Percentiles rank a stretch among this genome's conserved stretches.
Conservation (phyloP, 2,797 vertebrate species). For the Hypotaenidia okinawae region DNA sequence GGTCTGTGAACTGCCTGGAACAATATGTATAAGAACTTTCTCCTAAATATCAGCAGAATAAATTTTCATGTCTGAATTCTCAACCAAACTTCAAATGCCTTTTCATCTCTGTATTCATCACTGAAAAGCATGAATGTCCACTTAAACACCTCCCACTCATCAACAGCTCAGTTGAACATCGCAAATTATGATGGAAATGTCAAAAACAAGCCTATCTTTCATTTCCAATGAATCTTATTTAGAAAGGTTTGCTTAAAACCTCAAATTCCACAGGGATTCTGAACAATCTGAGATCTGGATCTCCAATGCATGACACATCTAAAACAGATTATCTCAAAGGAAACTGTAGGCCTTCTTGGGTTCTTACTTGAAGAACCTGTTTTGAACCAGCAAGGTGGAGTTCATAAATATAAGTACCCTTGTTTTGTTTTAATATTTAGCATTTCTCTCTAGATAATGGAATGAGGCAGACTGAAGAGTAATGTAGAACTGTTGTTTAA, state of each 20-base stretch:
- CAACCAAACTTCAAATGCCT: constrained; percentile 4
- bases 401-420: background rate
- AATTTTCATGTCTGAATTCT: constrained; percentile 58
- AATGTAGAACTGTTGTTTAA: background rate
- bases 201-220: background rate
- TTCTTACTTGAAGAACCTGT: background rate
- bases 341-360: background rate
- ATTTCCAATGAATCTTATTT: background rate
- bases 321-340: background rate
- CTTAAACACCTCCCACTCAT: background rate
- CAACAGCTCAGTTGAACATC: background rate
- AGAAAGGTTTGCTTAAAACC: background rate
- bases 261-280: background rate
- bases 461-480: background rate
- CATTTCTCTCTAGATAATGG: background rate
- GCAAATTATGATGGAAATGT: background rate
- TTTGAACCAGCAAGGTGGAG: background rate
- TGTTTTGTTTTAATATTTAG: background rate
- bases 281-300: background rate
- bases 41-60: constrained; percentile 10
- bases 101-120: background rate
- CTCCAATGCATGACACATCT: background rate
- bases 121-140: background rate
- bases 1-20: background rate
- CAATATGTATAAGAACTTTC: background rate